Base-by-base conservation (phyloP, 2,797 vertebrate species). In the Percopsis omiscomaycus region DNA sequence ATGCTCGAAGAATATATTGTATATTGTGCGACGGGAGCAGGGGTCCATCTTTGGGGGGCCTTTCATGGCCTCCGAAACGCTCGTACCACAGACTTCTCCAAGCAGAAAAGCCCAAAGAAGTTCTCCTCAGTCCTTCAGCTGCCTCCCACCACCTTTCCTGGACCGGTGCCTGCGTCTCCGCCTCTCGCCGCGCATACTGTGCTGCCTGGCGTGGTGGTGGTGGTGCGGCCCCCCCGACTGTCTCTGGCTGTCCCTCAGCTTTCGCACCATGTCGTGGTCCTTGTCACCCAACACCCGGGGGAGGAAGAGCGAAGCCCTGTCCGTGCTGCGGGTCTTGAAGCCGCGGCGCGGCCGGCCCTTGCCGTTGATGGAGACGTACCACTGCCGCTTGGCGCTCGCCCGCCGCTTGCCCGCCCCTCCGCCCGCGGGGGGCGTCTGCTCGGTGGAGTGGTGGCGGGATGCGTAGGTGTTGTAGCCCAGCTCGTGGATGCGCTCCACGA, bases 391-490 rank as follows among this genome's bases (percentile, higher is more conserved):
- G 0, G 93, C 89, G 0, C 93, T 84, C 50, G 94, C 92, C 3
- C 92, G 89, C 55, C 90, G 89, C 80, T 86, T 89, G 83, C 60
- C 59, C 29, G 86, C 30, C 1, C 78, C 53, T 2, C 81, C 91
- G 66, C 12, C 85, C 29, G 65, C 56, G 5, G 73, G 75, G 5
- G 82, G 52, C 16, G 83, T 84, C 60, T 94, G 93, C 52, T 94
- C 90, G 0, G 94, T 95, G 44, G 91, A 91, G 82, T 96, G 95
- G 78, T 93, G 91, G 4, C 94, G 94, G 0, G 97, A 99, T 0
- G 97, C 95, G 0, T 99, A 99, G 0, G 97, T 99, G 87, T 98
- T 99, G 77, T 99, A 99, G 4, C 97, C 97, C 72, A 98, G 59
- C 74, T 98, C 97, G 0, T 98, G 96, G 80, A 99, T 97, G 49